Percentiles rank a stretch among this genome's conserved stretches.
These are phyloP conservation scores for Microcebus tavaratra DNA, from an alignment of 2,113 vertebrate species.

Conservation along the genomic window DNA sequence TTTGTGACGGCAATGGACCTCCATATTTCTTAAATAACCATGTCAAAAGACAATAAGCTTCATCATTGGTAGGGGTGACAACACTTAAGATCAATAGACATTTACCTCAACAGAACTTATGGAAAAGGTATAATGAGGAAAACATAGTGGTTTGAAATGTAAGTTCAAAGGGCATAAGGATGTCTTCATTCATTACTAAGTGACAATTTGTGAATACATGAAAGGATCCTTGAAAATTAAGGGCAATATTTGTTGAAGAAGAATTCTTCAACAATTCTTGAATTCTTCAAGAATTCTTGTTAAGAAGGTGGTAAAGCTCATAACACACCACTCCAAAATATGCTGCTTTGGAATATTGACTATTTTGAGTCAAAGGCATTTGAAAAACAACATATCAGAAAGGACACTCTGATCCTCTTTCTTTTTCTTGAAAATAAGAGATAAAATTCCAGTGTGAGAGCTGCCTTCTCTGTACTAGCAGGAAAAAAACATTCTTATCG, in stretches of 20 bases:
- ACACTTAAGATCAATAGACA: background rate
- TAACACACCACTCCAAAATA: background rate
- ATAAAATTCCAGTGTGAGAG: background rate
- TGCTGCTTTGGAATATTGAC: background rate
- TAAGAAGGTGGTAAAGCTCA: background rate
- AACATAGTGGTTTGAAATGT: background rate
- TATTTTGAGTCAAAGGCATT: background rate
- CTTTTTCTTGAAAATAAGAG: background rate
- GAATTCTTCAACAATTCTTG: background rate
- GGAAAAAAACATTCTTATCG: background rate
- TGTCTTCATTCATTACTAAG: background rate
- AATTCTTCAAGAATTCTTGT: background rate
- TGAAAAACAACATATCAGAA: background rate
- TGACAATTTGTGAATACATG: background rate
- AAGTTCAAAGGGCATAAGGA: background rate
- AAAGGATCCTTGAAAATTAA: background rate
- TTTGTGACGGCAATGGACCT: background rate
- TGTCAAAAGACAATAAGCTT: background rate
- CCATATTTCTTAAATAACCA: background rate
- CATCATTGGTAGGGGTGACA: background rate
- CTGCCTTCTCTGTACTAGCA: background rate
- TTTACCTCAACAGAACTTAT: background rate
- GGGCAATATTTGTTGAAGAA: background rate
- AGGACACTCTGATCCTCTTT: background rate
- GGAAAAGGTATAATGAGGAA: background rate